Percentiles rank a stretch among this genome's conserved stretches.
Conservation (phyloP, 2,113 vertebrate genomes). For the Sprattus sprattus region DNA sequence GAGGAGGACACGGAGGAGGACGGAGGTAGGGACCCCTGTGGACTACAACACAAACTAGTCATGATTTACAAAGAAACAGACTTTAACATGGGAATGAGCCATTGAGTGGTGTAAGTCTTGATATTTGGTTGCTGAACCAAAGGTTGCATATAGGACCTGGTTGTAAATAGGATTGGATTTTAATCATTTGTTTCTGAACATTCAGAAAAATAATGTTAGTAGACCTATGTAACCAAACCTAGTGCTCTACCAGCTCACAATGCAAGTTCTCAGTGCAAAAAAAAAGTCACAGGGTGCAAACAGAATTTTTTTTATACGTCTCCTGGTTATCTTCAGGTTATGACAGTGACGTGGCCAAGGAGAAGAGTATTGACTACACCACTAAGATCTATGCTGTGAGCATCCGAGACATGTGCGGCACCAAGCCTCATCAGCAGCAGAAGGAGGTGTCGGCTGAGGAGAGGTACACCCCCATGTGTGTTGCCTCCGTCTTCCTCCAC, state of each 20-base stretch:
- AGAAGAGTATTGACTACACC: conserved; percentile 88
- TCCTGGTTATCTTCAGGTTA: conserved; percentile 76
- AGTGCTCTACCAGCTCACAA: neutral
- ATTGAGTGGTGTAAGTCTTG: too few relatives aligned
- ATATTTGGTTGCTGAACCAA: too few relatives aligned
- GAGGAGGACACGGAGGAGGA: conserved; percentile 93
- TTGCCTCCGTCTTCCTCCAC: neutral
- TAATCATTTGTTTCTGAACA: too few relatives aligned
- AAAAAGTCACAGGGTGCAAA: neutral
- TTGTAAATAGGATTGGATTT: too few relatives aligned
- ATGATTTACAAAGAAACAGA: neutral
- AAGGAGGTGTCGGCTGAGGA: conserved; percentile 87
- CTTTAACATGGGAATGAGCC: too few relatives aligned
- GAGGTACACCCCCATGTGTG: conserved; percentile 71
- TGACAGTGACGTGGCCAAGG: conserved; percentile 93
- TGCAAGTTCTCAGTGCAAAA: neutral
- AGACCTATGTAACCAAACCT: too few relatives aligned
- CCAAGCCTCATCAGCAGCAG: conserved; percentile 89
- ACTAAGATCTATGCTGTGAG: conserved; percentile 89
- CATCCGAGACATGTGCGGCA: conserved; percentile 92
- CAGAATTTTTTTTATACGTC: neutral
- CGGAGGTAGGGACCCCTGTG: conserved; percentile 75
- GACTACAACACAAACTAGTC: neutral
- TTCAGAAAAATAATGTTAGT: too few relatives aligned
- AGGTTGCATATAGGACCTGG: too few relatives aligned